phyloP scores from a whole-genome alignment of 2,888 invertebrate species.

The Marasmarcha lunaedactyla region DNA sequence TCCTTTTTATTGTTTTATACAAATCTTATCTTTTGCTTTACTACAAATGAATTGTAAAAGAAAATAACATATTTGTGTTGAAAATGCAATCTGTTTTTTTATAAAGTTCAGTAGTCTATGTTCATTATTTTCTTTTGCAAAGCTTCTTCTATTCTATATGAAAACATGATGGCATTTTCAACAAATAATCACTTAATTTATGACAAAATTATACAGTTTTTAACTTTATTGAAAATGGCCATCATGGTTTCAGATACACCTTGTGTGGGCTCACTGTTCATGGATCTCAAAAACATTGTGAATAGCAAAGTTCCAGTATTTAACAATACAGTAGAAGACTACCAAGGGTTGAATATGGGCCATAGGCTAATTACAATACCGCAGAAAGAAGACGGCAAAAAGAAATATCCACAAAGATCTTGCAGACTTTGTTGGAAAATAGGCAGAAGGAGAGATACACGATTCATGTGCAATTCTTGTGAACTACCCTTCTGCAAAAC shows the following conservation, averaged over 20 bases:
- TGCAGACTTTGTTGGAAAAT: constrained; percentile 64
- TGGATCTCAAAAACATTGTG: constrained; percentile 64
- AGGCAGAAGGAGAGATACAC: constrained; percentile 56
- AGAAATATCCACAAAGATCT: constrained; percentile 66
- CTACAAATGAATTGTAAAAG: constrained; percentile 12
- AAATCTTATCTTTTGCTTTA: constrained; percentile 18
- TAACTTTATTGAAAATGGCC: constrained; percentile 58
- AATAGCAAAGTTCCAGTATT: constrained; percentile 56
- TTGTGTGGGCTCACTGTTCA: constrained; percentile 60
- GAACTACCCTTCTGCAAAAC: constrained; percentile 63
- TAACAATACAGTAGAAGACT: constrained; percentile 38
- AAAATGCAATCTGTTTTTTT: constrained; percentile 62
- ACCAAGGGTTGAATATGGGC: constrained; percentile 35
- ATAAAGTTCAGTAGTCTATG: constrained; percentile 31
- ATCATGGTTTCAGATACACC: constrained; percentile 69
- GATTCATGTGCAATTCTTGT: constrained; percentile 63
- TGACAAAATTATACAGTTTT: background rate
- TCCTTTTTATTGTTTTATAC: constrained; percentile 2
- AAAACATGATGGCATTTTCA: constrained; percentile 71
- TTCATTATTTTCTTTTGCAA: constrained; percentile 50
- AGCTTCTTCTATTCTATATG: constrained; percentile 35
- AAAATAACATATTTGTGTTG: constrained; percentile 49
- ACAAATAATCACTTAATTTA: constrained; percentile 29
- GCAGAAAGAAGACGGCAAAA: constrained; percentile 67
- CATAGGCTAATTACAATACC: constrained; percentile 62